phyloP scores from a whole-genome alignment of 2,888 invertebrate genomes.

The Chrysotoxum bicinctum region DNA sequence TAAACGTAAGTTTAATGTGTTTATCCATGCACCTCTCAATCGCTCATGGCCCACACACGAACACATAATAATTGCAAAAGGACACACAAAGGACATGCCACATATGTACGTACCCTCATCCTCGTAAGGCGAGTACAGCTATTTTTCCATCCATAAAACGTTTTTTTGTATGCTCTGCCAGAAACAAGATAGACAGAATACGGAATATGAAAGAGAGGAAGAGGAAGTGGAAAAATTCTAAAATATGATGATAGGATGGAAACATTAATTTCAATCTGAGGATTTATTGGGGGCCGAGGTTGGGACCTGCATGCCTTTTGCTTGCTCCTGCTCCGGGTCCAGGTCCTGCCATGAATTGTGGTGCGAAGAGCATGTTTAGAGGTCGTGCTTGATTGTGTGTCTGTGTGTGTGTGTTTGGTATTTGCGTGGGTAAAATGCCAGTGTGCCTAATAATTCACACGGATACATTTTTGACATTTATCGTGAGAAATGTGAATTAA shows the following conservation, averaged over 20 bases:
- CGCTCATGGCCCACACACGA: conserved; percentile 15
- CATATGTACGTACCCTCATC: conserved; percentile 12
- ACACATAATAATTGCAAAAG: conserved; percentile 35
- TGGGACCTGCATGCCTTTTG: conserved; percentile 53
- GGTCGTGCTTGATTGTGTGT: conserved; percentile 3
- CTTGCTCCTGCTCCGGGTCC: conserved; percentile 6
- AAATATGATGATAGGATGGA: conserved; percentile 72
- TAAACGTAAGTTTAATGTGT: conserved; percentile 51
- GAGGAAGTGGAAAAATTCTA: conserved; percentile 59
- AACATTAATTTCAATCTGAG: conserved; percentile 73
- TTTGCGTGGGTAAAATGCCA: conserved; percentile 46
- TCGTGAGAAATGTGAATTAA: conserved; percentile 73
- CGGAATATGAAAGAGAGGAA: conserved; percentile 47
- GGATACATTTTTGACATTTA: conserved; percentile 73
- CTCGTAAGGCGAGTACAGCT: background rate
- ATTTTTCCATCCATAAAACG: conserved; percentile 18
- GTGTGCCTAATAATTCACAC: conserved; percentile 68
- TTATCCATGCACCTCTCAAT: conserved; percentile 59
- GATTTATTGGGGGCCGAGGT: conserved; percentile 69
- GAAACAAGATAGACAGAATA: conserved; percentile 52
- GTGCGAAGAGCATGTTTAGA: conserved; percentile 46
- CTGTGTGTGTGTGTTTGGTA: background rate
- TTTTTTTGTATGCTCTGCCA: background rate
- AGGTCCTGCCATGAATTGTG: conserved; percentile 37
- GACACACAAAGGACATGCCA: conserved; percentile 39